Conservation (phyloP, 2,888 invertebrate genomes). For the Drosophila falleni region DNA sequence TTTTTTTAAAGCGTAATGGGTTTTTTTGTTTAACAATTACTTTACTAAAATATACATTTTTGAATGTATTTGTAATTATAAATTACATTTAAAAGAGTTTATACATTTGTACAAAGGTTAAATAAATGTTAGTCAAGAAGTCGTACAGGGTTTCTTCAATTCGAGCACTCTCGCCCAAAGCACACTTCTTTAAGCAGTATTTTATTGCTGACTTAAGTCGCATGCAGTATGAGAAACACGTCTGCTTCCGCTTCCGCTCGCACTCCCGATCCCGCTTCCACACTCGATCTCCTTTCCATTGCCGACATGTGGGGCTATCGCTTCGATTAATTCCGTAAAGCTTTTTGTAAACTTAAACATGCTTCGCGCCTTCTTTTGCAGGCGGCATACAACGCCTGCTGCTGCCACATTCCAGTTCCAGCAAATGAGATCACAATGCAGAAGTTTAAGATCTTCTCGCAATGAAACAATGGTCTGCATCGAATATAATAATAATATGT, state of each 20-base stretch:
- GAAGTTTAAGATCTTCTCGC: conserved; percentile 86
- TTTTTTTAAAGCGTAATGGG: no score
- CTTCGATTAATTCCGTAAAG: conserved; percentile 67
- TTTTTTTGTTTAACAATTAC: no score
- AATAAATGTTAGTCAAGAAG: neutral
- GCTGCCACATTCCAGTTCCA: conserved; percentile 86
- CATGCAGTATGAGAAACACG: conserved; percentile 41
- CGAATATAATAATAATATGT: neutral
- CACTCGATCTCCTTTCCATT: conserved; percentile 6
- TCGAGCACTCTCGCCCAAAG: conserved; percentile 4
- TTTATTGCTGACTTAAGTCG: conserved; percentile 40
- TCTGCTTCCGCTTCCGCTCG: conserved; percentile 9
- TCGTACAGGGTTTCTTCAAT: conserved; percentile 15
- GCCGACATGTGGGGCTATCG: conserved; percentile 14
- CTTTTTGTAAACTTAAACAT: conserved; percentile 79
- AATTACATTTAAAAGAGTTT: conserved; percentile 1
- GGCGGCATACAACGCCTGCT: conserved; percentile 82
- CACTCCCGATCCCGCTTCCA: no score
- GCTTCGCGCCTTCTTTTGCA: conserved; percentile 68
- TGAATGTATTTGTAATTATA: neutral
- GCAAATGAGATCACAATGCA: conserved; percentile 86
- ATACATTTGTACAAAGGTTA: neutral
- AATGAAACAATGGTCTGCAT: conserved; percentile 87
- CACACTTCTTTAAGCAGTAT: conserved; percentile 2
- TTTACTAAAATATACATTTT: no score